These are phyloP conservation scores for Rhinichthys osculus DNA, from an alignment of 2,797 vertebrate species.

Conservation along the genomic window DNA sequence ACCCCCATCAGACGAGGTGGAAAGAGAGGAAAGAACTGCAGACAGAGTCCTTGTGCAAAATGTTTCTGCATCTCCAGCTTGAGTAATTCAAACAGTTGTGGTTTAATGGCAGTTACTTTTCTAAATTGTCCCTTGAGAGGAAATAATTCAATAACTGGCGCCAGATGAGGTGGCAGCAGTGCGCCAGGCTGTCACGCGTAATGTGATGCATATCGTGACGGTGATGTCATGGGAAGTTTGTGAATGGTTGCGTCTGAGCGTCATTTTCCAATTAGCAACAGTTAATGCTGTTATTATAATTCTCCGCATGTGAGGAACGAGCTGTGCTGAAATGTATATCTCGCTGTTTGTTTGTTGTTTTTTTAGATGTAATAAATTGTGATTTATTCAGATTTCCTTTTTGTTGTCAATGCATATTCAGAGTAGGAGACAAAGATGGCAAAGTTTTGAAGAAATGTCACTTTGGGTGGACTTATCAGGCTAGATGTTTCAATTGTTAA, in stretches of 20 bases:
- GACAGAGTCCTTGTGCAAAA: not conserved
- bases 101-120: slow-evolving; percentile 39
- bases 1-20: not conserved
- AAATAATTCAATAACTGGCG: slow-evolving; percentile 43
- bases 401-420: not conserved
- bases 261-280: slow-evolving; percentile 44
- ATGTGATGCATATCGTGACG: slow-evolving; percentile 25
- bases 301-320: slow-evolving; percentile 33
- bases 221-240: slow-evolving; percentile 45
- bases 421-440: not conserved
- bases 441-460: not conserved
- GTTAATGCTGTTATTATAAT: slow-evolving; percentile 40
- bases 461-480: slow-evolving; percentile 12
- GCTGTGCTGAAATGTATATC: not conserved
- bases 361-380: not conserved
- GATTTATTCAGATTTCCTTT: not conserved
- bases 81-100: slow-evolving; percentile 9
- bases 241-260: slow-evolving; percentile 29
- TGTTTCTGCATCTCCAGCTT: slow-evolving; percentile 3
- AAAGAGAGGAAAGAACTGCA: slow-evolving; percentile 7
- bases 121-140: slow-evolving; percentile 17
- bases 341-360: not conserved
- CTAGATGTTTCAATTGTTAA: slow-evolving; percentile 21
- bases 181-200: slow-evolving; percentile 17
- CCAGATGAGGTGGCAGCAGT: slow-evolving; percentile 36